Conservation (phyloP, 2,888 invertebrate species). For the Aporophyla nigra region DNA sequence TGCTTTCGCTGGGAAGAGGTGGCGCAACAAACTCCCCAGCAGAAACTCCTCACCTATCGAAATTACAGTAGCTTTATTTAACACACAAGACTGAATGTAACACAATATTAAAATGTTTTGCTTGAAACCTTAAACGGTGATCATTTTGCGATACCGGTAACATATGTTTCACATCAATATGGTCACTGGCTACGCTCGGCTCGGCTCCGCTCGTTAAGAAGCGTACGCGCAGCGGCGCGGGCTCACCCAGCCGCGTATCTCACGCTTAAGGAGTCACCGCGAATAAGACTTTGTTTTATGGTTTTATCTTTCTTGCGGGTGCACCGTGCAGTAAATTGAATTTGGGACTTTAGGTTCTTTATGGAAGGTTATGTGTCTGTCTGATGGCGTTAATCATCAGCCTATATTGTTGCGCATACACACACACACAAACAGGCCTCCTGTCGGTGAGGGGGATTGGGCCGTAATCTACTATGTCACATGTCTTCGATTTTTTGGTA, state of each 20-base stretch:
- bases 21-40: no score
- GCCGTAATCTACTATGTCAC: no score
- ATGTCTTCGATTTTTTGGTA: no score
- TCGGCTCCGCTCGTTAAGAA: slow-evolving; percentile 45
- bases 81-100: slow-evolving; percentile 12
- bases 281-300: slow-evolving; percentile 53
- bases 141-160: slow-evolving; percentile 52
- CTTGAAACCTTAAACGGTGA: slow-evolving; percentile 46
- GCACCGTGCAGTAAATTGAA: slow-evolving; percentile 22
- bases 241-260: slow-evolving; percentile 41
- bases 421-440: no score
- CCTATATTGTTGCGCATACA: no score
- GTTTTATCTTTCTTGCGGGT: slow-evolving; percentile 37
- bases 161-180: slow-evolving; percentile 59
- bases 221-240: slow-evolving; percentile 35
- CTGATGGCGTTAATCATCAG: no score
- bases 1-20: no score
- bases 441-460: no score
- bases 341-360: slow-evolving; percentile 1
- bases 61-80: slow-evolving; percentile 14
- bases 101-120: slow-evolving; percentile 27
- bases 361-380: neutral
- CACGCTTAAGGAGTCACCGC: slow-evolving; percentile 26
- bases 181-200: slow-evolving; percentile 25
- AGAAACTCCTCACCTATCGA: neutral